Base-by-base conservation (phyloP, 2,888 invertebrate genomes). In the Lithosia quadra region DNA sequence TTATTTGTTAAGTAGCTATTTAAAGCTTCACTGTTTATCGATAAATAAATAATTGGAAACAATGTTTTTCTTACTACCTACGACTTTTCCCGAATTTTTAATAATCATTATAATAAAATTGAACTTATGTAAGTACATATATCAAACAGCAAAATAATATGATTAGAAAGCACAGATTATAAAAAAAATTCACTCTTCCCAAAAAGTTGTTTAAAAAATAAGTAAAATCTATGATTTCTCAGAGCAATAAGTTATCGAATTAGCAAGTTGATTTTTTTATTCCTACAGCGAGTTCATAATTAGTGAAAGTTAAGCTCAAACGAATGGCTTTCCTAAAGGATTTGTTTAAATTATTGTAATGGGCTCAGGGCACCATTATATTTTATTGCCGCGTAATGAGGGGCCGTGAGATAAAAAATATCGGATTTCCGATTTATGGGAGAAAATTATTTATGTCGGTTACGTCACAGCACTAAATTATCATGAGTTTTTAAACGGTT, bases 291-390 rank as follows among this genome's bases (percentile, higher is more conserved):
- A 57, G 24, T 56, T 24, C 9, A 24, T 71, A 71, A 80, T 81
- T 76, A 76, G 67, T 72, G 79, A 80, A 77, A 82, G 75, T 76
- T 75, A 71, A 73, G 49, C 28, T 60, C 24, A 39, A 60, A 71
- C 55, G 63, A 64, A 78, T 73, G 62, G 63, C 56, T 21, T 36
- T 63, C 66, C 61, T 60, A 69, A 67, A 76, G 69, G 68, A 72
- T 78, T 76, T 65, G 22, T 75, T 63, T 71, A 63, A 73, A 69
- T 64, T 78, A 76, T 68, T 67, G 60, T 67, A 59, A 61, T 36
- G 53, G 33, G n/a, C 28, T 60, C 22, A 33, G 33, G 33, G 3
- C 5, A 22, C 33, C 56, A 58, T 59, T 39, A 63, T 13, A 34
- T 65, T 69, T 71, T 71, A 75, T 69, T 34, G 60, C 13, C 61